Evolutionary conservation across 2,888 invertebrate genomes (phyloP).

Genomic region (Parelbella ahira): DNA sequence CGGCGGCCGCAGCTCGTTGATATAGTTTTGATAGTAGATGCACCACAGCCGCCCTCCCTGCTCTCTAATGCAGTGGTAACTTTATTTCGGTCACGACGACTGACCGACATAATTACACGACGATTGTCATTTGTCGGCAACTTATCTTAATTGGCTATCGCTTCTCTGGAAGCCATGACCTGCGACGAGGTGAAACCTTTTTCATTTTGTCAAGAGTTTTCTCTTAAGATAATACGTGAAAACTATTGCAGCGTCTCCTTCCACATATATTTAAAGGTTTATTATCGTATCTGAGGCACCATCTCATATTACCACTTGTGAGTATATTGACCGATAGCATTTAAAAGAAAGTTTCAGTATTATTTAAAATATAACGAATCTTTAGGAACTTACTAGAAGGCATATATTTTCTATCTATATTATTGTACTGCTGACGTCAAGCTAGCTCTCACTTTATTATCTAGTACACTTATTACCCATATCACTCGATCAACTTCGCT

Average conservation of each 20-base stretch:
- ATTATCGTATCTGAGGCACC: too few relatives aligned
- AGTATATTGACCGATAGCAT: too few relatives aligned
- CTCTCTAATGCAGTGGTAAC: slow-evolving; percentile 71
- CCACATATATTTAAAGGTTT: too few relatives aligned
- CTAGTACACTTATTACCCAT: slow-evolving; percentile 51
- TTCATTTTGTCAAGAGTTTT: slow-evolving; percentile 68
- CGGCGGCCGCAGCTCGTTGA: slow-evolving; percentile 53
- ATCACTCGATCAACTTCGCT: slow-evolving; percentile 62
- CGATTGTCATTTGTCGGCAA: slow-evolving; percentile 64
- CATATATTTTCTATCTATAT: too few relatives aligned
- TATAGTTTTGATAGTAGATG: slow-evolving; percentile 76
- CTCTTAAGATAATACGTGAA: too few relatives aligned
- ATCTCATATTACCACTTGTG: too few relatives aligned
- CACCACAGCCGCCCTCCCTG: slow-evolving; percentile 68
- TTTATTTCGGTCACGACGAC: slow-evolving; percentile 74
- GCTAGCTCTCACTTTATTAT: slow-evolving; percentile 61
- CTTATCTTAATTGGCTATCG: slow-evolving; percentile 75
- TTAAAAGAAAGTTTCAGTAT: too few relatives aligned
- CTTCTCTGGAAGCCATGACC: slow-evolving; percentile 70
- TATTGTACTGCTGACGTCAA: slow-evolving; percentile 5
- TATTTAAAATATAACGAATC: too few relatives aligned
- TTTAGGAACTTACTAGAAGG: too few relatives aligned
- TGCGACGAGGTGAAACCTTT: slow-evolving; percentile 67
- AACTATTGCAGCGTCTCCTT: too few relatives aligned
- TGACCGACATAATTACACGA: slow-evolving; percentile 72